Base-by-base conservation (phyloP, 2,888 invertebrate species). In the Rhagium mordax region DNA sequence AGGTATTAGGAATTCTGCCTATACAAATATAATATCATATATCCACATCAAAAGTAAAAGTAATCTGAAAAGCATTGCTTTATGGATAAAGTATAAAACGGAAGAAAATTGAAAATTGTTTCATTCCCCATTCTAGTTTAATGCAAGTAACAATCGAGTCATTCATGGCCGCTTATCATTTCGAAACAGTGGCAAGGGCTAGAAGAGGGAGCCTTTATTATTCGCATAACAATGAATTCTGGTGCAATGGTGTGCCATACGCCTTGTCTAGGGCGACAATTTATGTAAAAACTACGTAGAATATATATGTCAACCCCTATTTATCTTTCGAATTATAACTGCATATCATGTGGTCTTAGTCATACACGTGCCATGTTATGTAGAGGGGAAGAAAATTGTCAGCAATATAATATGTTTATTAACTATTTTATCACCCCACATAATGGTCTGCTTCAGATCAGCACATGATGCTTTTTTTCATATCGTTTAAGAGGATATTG, bases 311-410 rank as follows among this genome's bases (percentile, higher is more conserved):
- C 85, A 84, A 82, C 85, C 85, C 85, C 85, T 84, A 85, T 85
- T 85, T 86, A 85, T 86, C 85, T 84, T 84, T 77, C 75, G 82
- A 85, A 85, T 85, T 86, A 85, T 85, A 84, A 84, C 84, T 84
- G 84, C 85, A 82, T 82, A 84, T 85, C 84, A 85, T 85, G 83
- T 82, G 84, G 83, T 82, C 84, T 86, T 87, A 86, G 86, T 87
- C 86, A 87, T 86, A 84, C 84, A 84, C 84, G 84, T 84, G 84
- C 81, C 27, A 27, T 27, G 27, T 24, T 27, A 57, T 24, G 55
- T 27, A 57, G 24, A 15, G 41, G 55, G 55, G 16, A 15, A 27
- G 55, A 57, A 57, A 57, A 24, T 57, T 15, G 55, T 57, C 15
- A n/a, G 27, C 27, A 27, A 24, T 57, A 61, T 68, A 72, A 72